phyloP scores from a whole-genome alignment of 2,113 vertebrate genomes.

The Helogale parvula region DNA sequence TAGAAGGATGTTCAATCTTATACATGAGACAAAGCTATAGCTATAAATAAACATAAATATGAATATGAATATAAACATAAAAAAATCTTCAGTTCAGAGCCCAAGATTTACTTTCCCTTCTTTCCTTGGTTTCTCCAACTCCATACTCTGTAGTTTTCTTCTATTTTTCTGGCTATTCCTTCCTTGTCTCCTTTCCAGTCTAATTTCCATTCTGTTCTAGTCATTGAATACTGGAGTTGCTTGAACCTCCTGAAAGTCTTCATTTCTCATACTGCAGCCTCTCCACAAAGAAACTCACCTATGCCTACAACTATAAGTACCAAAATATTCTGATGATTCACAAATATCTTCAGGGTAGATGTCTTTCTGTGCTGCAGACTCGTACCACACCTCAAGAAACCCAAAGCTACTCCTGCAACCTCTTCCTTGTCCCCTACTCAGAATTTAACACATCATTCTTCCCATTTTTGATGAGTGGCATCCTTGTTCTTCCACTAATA shows the following conservation, averaged over 20 bases:
- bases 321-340: neutral
- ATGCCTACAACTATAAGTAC: neutral
- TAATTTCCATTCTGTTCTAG: neutral
- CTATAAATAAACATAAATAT: too few relatives aligned
- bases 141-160: neutral
- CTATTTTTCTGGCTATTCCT: neutral
- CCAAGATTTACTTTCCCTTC: neutral
- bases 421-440: neutral
- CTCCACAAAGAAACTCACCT: neutral
- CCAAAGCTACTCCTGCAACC: neutral
- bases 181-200: neutral
- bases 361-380: neutral
- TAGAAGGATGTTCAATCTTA: neutral
- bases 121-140: neutral
- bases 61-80: neutral
- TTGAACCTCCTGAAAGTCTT: neutral
- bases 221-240: neutral
- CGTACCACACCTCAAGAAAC: neutral
- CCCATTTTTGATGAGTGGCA: neutral
- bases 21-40: neutral
- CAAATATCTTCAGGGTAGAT: neutral
- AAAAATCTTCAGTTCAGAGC: neutral
- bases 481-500: neutral
- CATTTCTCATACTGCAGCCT: neutral
- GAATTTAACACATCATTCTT: neutral